A percentile compares a stretch with the other conserved stretches of the same genome.
Conservation (phyloP, 2,113 vertebrate species). For the Amphilophus citrinellus region DNA sequence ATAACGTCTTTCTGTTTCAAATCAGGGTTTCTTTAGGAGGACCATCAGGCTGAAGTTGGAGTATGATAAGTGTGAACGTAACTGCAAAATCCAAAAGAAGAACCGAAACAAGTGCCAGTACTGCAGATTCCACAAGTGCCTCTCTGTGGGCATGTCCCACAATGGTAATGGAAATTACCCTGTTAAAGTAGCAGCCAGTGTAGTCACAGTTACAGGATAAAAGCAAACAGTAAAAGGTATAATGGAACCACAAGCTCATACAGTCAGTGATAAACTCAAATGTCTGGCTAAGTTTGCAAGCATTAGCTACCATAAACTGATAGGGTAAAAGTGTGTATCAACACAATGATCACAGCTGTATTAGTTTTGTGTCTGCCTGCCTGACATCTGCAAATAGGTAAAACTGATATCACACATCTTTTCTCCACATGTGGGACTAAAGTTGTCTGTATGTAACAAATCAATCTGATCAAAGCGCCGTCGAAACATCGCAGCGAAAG, state of each 20-base stretch:
- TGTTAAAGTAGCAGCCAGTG: background rate
- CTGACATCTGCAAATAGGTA: background rate
- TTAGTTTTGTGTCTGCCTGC: background rate
- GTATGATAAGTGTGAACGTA: slow-evolving; percentile 91
- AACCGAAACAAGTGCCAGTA: slow-evolving; percentile 98
- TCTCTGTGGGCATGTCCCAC: slow-evolving; percentile 98
- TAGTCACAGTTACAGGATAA: background rate
- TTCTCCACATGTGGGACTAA: background rate
- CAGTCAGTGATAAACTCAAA: background rate
- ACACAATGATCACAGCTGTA: background rate
- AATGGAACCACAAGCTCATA: background rate
- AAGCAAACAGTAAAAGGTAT: background rate
- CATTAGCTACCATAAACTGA: background rate
- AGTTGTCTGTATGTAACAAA: background rate
- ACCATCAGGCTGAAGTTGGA: slow-evolving; percentile 93
- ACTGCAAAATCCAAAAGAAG: slow-evolving; percentile 97
- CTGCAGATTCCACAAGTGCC: slow-evolving; percentile 97
- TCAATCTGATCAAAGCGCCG: background rate
- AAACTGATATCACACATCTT: background rate
- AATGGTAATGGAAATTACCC: slow-evolving; percentile 84
- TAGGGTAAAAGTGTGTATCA: background rate
- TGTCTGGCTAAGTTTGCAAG: background rate
- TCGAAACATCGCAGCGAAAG: background rate
- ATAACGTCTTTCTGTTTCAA: slow-evolving; percentile 8
- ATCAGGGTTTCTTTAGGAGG: slow-evolving; percentile 95